phyloP scores from a whole-genome alignment of 2,113 vertebrate genomes.

The Cavia porcellus region DNA sequence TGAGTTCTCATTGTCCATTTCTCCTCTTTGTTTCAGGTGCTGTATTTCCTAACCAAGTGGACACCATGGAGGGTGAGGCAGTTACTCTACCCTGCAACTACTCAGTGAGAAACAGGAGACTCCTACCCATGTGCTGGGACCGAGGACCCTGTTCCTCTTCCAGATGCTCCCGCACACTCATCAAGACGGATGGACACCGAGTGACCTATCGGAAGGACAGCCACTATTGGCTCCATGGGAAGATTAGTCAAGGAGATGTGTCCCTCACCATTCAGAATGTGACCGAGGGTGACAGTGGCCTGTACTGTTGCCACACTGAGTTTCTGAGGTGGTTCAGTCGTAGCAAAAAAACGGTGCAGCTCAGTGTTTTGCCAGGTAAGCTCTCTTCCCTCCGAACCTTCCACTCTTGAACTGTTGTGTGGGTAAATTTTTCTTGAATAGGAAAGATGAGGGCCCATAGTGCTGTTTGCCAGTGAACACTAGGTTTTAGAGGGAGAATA shows the following conservation, averaged over 20 bases:
- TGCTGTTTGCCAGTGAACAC: background rate
- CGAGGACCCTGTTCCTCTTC: slow-evolving; percentile 80
- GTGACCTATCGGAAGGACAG: background rate
- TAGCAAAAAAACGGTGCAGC: background rate
- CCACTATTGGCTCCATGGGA: slow-evolving; percentile 86
- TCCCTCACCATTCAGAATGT: slow-evolving; percentile 88
- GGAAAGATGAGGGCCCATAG: background rate
- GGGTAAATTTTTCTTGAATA: background rate
- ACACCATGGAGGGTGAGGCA: slow-evolving; percentile 83
- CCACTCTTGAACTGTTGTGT: background rate
- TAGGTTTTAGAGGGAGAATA: background rate
- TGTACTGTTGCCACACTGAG: slow-evolving; percentile 92
- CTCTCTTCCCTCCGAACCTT: background rate
- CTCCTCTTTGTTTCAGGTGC: slow-evolving; percentile 56
- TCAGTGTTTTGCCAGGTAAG: slow-evolving; percentile 84
- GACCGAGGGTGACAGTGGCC: slow-evolving; percentile 85
- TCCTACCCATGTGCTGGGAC: slow-evolving; percentile 89
- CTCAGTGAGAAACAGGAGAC: fast-evolving
- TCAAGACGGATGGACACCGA: slow-evolving; percentile 81
- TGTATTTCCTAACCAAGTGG: background rate
- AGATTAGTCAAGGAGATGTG: slow-evolving; percentile 78
- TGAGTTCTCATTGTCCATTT: background rate
- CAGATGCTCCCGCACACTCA: slow-evolving; percentile 82
- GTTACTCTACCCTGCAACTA: slow-evolving; percentile 89
- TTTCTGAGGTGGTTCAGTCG: slow-evolving; percentile 90